Base-by-base conservation (phyloP, 1,140 invertebrate genomes). In the silkworm (Bombyx mori) region DNA sequence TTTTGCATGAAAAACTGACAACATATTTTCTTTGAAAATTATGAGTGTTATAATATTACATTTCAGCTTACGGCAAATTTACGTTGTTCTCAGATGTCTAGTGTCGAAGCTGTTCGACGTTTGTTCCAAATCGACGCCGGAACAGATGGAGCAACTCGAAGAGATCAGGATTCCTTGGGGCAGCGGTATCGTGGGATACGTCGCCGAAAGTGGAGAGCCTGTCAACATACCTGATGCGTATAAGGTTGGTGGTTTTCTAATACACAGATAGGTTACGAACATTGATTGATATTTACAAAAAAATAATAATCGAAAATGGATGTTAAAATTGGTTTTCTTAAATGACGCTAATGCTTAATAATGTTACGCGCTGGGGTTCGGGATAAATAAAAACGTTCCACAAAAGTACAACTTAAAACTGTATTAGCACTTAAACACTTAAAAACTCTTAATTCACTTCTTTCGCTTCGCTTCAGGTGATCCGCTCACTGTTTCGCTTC, bases 201-300 rank as follows among this genome's bases (percentile, higher is more conserved):
- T 98, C 7, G 97, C 97, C 2, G 93, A 97, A 74, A 97, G 94
- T 68, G 97, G 96, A 18, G 94, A 97, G 77, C 92, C 95, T 8
- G 94, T 98, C 67, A 98, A 98, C 88, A 98, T 98, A 85, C 95
- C 96, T 8, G 96, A 99, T 88, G 97, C 97, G 52, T 99, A 99
- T 86, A 92, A 96, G 93, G 97, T 96, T 87, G 88, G 26, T 35
- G 26, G 26, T 35, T 35, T 35, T 35, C 26, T 35, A 3, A 35
- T 35, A 5, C 26, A 35, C 26, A 35, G 4, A 35, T 35, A 35
- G 26, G 2, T 35, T 35, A 35, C 26, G 2, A 35, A 35, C 26
- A 1, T 35, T 35, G 26, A 35, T 35, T 35, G 26, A 35, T 35
- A 89, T 74, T 0, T 7, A 51, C n/a, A 46, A 46, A 46, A 8